A percentile compares a stretch with the other conserved stretches of the same genome.
Evolutionary conservation across 2,797 vertebrate genomes (phyloP).

Genomic region (Mycteria americana): DNA sequence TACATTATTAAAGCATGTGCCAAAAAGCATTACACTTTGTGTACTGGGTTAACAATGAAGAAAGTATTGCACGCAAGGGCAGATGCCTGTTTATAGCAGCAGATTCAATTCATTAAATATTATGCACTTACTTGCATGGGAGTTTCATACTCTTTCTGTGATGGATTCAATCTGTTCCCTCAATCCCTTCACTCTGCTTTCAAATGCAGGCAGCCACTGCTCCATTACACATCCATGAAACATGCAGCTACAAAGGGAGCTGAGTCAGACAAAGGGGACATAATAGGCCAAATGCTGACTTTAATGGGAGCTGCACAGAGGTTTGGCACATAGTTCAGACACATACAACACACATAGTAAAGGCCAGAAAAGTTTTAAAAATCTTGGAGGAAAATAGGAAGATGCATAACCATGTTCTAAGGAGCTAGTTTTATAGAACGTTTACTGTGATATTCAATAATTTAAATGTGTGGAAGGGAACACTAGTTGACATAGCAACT

Average conservation of each 20-base stretch:
- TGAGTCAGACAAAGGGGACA: constrained; percentile 47
- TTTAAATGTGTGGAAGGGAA: constrained; percentile 59
- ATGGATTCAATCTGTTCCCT: constrained; percentile 45
- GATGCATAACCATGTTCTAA: constrained; percentile 39
- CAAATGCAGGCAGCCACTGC: constrained; percentile 16
- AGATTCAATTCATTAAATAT: constrained; percentile 45
- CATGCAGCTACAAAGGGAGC: constrained; percentile 29
- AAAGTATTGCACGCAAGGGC: constrained; percentile 16
- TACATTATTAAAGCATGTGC: constrained; percentile 50
- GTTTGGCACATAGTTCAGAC: constrained; percentile 18
- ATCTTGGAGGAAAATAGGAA: constrained; percentile 45
- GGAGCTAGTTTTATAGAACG: constrained; percentile 59
- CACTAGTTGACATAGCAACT: constrained; percentile 70
- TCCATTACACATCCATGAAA: constrained; percentile 61
- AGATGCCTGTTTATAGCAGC: constrained; percentile 34
- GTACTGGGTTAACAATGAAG: constrained; percentile 30
- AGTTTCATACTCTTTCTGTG: constrained; percentile 32
- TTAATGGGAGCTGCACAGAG: not conserved
- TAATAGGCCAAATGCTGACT: not conserved
- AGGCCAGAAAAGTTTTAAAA: constrained; percentile 42
- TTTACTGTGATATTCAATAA: constrained; percentile 63
- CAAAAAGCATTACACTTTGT: constrained; percentile 20
- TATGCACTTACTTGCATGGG: constrained; percentile 27
- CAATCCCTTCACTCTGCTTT: not conserved
- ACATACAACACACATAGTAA: constrained; percentile 1